Conservation (phyloP, 1,140 invertebrate genomes). For the Pogonomyrmex barbatus region DNA sequence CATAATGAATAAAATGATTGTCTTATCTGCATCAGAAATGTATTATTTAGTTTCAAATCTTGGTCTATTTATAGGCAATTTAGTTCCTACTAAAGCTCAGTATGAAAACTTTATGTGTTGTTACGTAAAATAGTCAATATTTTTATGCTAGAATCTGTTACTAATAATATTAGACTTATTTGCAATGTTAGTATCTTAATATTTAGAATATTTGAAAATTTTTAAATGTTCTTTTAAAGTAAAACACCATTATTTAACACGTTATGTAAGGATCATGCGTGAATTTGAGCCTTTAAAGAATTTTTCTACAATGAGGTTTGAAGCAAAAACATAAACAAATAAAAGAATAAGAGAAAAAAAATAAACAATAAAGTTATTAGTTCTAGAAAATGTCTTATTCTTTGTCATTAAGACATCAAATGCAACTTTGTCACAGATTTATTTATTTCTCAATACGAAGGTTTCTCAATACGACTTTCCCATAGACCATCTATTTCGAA, state of each 20-base stretch:
- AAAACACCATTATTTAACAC: slow-evolving; percentile 17
- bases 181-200: background rate
- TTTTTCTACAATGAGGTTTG: slow-evolving; percentile 26
- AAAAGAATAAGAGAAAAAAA: background rate
- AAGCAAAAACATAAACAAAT: slow-evolving; percentile 6
- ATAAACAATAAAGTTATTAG: background rate
- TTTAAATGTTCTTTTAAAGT: slow-evolving; percentile 12
- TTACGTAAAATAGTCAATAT: slow-evolving; percentile 21
- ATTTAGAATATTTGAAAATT: slow-evolving; percentile 6
- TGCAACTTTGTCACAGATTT: slow-evolving; percentile 24
- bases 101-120: slow-evolving; percentile 12
- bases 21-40: slow-evolving; percentile 32
- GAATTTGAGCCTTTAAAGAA: background rate
- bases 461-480: background rate
- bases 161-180: background rate
- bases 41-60: slow-evolving; percentile 2
- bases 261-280: slow-evolving; percentile 9
- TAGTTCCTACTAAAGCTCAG: slow-evolving; percentile 2
- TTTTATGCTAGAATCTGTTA: background rate
- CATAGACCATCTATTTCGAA: background rate
- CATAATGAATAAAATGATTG: background rate
- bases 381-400: slow-evolving; percentile 16
- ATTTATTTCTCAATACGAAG: background rate
- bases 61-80: slow-evolving; percentile 15
- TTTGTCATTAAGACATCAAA: slow-evolving; percentile 28